A percentile compares a stretch with the other conserved stretches of the same genome.
These are phyloP conservation scores for Liolophura sinensis DNA, from an alignment of 1,140 invertebrate species.

Conservation along the genomic window DNA sequence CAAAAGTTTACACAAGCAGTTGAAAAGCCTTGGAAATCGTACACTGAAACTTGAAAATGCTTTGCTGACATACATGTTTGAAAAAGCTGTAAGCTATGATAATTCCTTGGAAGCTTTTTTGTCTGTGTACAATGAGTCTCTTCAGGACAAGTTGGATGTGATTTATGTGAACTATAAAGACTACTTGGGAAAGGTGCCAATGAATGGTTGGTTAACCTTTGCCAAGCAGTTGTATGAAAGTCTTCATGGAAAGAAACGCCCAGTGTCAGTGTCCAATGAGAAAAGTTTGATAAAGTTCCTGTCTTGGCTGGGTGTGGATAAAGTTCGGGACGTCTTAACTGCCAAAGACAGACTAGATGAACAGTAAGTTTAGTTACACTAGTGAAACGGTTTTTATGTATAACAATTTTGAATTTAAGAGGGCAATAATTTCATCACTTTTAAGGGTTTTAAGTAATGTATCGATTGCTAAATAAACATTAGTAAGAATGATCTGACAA, in stretches of 20 bases:
- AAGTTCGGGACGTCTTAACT: conserved; percentile 32
- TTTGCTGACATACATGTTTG: conserved; percentile 23
- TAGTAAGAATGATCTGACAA: too few relatives aligned
- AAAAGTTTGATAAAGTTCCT: conserved; percentile 26
- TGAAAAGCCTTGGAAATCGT: conserved; percentile 26
- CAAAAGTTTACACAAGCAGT: conserved; percentile 16
- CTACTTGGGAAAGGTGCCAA: conserved; percentile 28
- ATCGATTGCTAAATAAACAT: too few relatives aligned
- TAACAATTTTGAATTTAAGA: too few relatives aligned
- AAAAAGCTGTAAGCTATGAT: conserved; percentile 28
- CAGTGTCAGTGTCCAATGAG: conserved; percentile 25
- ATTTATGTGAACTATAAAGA: conserved; percentile 29
- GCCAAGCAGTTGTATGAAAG: conserved; percentile 37
- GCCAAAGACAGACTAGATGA: conserved; percentile 27
- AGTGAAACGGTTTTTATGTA: too few relatives aligned
- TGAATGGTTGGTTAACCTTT: conserved; percentile 39
- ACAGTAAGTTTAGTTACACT: conserved; percentile 23
- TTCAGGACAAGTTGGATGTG: conserved; percentile 29
- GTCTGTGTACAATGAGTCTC: conserved; percentile 31
- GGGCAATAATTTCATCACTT: too few relatives aligned
- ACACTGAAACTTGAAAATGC: conserved; percentile 25
- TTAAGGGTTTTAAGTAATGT: too few relatives aligned
- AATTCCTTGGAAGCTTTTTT: conserved; percentile 35
- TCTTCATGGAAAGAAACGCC: conserved; percentile 22
- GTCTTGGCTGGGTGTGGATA: conserved; percentile 43